phyloP scores from a whole-genome alignment of 2,797 vertebrate genomes.

The Amazona ochrocephala region DNA sequence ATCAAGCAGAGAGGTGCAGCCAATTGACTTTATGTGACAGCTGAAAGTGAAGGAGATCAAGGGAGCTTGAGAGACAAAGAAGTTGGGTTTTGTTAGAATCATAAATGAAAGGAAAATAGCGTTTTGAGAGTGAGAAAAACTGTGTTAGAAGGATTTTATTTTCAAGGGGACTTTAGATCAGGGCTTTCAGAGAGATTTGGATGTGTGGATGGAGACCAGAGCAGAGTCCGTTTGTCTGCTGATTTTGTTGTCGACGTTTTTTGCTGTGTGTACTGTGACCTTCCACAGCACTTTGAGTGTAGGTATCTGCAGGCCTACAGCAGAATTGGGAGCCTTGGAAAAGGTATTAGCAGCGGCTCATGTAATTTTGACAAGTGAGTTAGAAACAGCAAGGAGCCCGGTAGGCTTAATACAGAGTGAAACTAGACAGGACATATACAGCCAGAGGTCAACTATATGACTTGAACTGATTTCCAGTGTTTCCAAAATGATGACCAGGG shows the following conservation, averaged over 20 bases:
- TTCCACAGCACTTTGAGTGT: background rate
- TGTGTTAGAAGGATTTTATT: conserved; percentile 28
- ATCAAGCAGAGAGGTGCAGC: conserved; percentile 59
- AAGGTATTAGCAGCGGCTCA: background rate
- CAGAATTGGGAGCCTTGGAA: background rate
- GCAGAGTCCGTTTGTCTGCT: background rate
- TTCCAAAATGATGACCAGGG: background rate
- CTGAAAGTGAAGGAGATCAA: conserved; percentile 62
- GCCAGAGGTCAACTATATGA: background rate
- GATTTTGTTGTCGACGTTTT: background rate
- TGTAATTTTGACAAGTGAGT: background rate
- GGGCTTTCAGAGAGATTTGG: conserved; percentile 4
- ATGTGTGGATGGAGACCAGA: background rate
- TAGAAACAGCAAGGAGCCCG: background rate
- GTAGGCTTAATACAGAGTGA: background rate
- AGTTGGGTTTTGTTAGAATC: conserved; percentile 47
- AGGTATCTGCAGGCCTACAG: background rate
- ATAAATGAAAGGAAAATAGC: conserved; percentile 48
- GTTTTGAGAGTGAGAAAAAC: background rate
- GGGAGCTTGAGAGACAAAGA: conserved; percentile 59
- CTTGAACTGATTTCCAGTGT: background rate
- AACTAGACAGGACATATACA: background rate
- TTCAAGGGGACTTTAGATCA: background rate
- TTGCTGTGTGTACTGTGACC: background rate
- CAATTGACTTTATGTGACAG: conserved; percentile 64